phyloP scores from a whole-genome alignment of 2,888 invertebrate genomes.

The Nymphalis urticae region DNA sequence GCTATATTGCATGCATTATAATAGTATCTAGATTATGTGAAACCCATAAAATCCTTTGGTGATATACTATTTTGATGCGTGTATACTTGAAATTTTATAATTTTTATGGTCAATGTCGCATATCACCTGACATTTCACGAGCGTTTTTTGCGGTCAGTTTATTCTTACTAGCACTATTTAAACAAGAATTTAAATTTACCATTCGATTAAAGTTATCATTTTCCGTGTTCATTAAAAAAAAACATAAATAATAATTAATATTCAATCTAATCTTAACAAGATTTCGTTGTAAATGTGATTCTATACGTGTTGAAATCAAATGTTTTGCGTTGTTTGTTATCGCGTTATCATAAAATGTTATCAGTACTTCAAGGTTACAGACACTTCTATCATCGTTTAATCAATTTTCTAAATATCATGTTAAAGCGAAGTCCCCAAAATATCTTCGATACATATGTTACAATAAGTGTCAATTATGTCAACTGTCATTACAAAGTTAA shows the following conservation, averaged over 20 bases:
- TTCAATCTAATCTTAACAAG: neutral
- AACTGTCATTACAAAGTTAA: too few relatives aligned
- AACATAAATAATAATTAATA: too few relatives aligned
- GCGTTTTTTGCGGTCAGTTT: too few relatives aligned
- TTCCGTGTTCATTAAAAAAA: neutral
- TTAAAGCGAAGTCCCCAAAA: neutral
- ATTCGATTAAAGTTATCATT: neutral
- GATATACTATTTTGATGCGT: too few relatives aligned
- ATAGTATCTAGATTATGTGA: too few relatives aligned
- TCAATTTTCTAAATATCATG: slow-evolving; percentile 8
- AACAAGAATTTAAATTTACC: neutral
- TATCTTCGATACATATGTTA: neutral
- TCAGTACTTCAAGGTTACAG: slow-evolving; percentile 32
- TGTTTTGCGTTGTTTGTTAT: slow-evolving; percentile 25
- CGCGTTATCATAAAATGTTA: slow-evolving; percentile 31
- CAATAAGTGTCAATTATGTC: too few relatives aligned
- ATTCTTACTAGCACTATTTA: too few relatives aligned
- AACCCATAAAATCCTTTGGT: too few relatives aligned
- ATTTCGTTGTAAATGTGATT: neutral
- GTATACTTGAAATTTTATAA: too few relatives aligned
- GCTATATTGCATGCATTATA: too few relatives aligned
- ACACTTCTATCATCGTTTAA: slow-evolving; percentile 3
- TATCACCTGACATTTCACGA: too few relatives aligned
- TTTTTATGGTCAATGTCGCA: too few relatives aligned
- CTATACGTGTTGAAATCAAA: slow-evolving; percentile 11